Evolutionary conservation across 2,113 vertebrate species (phyloP), one percentile per base, ranked within the genome.

Genomic region (Gymnocephalus cernua): DNA sequence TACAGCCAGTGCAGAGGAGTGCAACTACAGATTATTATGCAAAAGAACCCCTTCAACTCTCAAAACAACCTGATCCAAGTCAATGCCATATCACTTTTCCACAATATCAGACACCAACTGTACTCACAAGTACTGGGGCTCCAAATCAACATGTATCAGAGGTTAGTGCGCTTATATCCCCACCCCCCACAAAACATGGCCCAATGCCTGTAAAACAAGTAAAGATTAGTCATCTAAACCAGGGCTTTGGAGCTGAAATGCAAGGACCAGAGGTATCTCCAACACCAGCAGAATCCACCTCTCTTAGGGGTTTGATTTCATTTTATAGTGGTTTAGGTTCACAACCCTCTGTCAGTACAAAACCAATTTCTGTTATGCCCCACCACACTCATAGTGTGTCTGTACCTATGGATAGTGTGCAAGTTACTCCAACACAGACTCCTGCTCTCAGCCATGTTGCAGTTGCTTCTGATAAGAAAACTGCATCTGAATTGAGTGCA

Each of bases 281-380:
- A 14, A 61, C 84, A 78, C 61, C 70, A 85, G 12, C 74, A 79
- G 89, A 27, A 74, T 16, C 70, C 1, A 53, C 73, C 15, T 83
- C 91, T 80, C 91, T 93, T 54, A 92, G 90, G 74, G 79, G 90
- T 45, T 87, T 95, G 68, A 80, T 95, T 66, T 93, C 92, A 54
- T 65, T 88, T 64, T 94, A 93, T 78, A 87, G 79, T 85, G 85
- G 56, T 41, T 13, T 59, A 53, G 38, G 8, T 41, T 79, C 87
- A 45, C 74, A 85, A 13, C 11, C 62, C 0, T 45, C 59, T 74
- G 58, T 48, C 3, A 61, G 21, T 56, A 41, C 74, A 66, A 78
- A 70, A 61, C 18, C 82, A 76, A 32, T 27, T 62, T 19, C 58
- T 74, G 47, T 50, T 32, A 63, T 2, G 0, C 32, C 79, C 3